Percentiles rank a stretch among this genome's conserved stretches.
Evolutionary conservation across 64 coral and sea anemone species (phyloP).

Genomic region (Cladopsammia gracilis): DNA sequence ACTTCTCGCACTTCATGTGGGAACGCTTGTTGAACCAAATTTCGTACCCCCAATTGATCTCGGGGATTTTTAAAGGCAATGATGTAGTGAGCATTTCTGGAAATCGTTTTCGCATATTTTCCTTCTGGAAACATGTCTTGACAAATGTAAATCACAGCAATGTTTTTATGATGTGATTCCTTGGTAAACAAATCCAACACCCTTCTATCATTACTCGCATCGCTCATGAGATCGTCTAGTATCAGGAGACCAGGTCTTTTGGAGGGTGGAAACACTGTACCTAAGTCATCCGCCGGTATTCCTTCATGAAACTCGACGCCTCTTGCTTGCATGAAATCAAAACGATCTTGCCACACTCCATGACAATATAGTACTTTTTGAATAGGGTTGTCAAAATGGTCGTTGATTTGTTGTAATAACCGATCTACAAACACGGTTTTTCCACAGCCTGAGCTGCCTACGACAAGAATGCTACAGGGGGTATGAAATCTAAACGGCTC

Average conservation of each 20-base stretch:
- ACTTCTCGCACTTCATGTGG: background rate
- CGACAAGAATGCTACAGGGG: slow-evolving; percentile 24
- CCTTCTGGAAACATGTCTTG: slow-evolving; percentile 43
- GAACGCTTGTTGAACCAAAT: background rate
- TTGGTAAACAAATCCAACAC: slow-evolving; percentile 33
- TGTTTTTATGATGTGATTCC: slow-evolving; percentile 47
- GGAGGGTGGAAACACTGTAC: background rate
- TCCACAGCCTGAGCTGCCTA: slow-evolving; percentile 66
- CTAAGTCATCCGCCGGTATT: background rate
- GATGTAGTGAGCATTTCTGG: too few relatives aligned
- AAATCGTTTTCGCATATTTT: background rate
- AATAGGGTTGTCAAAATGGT: background rate
- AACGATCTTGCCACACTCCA: background rate
- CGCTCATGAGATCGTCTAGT: slow-evolving; percentile 41
- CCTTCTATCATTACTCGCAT: background rate
- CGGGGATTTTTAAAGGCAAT: too few relatives aligned
- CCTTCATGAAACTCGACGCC: slow-evolving; percentile 30
- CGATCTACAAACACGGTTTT: slow-evolving; percentile 43
- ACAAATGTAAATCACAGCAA: slow-evolving; percentile 13
- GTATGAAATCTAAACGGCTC: background rate
- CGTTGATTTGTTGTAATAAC: background rate
- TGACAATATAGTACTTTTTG: slow-evolving; percentile 1
- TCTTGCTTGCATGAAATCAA: background rate
- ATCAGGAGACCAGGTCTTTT: background rate
- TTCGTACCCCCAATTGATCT: background rate